Base-by-base conservation (phyloP, 1,140 invertebrate species). In the Drosophila ambigua region DNA sequence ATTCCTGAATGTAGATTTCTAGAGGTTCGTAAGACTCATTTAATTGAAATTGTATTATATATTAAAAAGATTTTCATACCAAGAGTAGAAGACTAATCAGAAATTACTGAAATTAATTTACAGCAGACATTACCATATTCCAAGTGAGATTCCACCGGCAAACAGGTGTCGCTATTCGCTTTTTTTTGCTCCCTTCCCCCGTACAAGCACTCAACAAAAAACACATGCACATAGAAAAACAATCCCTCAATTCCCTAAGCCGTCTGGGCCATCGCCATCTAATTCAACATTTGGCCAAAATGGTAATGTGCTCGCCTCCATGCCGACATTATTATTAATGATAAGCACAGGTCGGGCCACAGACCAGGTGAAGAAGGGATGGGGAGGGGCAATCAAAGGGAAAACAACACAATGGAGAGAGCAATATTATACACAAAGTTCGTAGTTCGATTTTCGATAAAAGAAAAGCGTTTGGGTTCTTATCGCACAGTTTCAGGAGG, bases 291-390 rank as follows among this genome's bases (percentile, higher is more conserved):
- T 69, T 63, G 59, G 72, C 66, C 62, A 54, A 72, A 79, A 76
- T 88, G 82, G 63, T 87, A 87, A 87, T 87, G 69, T 68, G 74
- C 66, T 74, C 66, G 73, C 74, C 79, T 85, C 45, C 60, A 68
- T 64, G 50, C 69, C 64, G 82, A 81, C 82, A 87, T 88, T 82
- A 87, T 88, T 72, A 87, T 87, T 87, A 87, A 87, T 87, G 82
- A 87, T 80, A 82, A 82, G 64, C 64, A 58, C 55, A 74, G 45
- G 64, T 64, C 49, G 45, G 50, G 26, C 31, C 31, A 49, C 35
- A 28, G 28, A 28, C 31, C 11, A 39, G 35, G 6, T 28, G 26
- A 0, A 28, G 26, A 6, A 28, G 26, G 26, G 23, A 4, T 2
- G 23, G 2, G 4, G 64, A 77, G 68, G 71, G 54, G 77, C 46